These are phyloP conservation scores for Ephestia elutella DNA, from an alignment of 1,140 invertebrate species.

Conservation along the genomic window DNA sequence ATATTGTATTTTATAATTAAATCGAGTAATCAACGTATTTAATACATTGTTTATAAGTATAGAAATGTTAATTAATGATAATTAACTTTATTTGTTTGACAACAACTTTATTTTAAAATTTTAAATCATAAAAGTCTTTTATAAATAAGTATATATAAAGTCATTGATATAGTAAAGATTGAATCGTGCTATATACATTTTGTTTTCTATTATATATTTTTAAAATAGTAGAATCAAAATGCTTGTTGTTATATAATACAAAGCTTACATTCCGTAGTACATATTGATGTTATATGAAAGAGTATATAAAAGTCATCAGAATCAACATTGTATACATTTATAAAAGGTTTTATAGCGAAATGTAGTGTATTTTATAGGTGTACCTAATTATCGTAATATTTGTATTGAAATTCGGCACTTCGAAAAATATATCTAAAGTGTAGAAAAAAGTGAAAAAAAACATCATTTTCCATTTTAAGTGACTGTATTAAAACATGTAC, in stretches of 20 bases:
- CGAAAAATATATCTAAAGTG: neutral
- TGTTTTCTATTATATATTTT: conserved; percentile 8
- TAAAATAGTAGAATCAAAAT: conserved; percentile 23
- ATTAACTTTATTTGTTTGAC: no score
- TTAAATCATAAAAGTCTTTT: no score
- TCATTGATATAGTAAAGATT: no score
- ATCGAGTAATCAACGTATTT: neutral
- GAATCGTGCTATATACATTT: neutral
- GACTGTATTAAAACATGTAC: no score
- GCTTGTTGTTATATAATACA: conserved; percentile 59
- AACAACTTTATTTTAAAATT: no score
- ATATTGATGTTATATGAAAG: conserved; percentile 41
- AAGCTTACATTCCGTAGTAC: conserved; percentile 50
- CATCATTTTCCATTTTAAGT: no score
- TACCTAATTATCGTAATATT: conserved; percentile 15
- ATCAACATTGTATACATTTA: conserved; percentile 63
- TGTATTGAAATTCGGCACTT: conserved; percentile 12
- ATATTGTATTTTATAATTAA: no score
- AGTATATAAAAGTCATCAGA: conserved; percentile 28
- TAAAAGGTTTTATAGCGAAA: conserved; percentile 60
- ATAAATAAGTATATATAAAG: no score
- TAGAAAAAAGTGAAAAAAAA: no score
- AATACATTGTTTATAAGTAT: neutral
- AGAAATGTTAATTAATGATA: no score
- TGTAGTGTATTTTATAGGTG: conserved; percentile 48